Evolutionary conservation across 1,140 invertebrate species (phyloP), one percentile per base, ranked within the genome.

Genomic region (Bombus waltoni): DNA sequence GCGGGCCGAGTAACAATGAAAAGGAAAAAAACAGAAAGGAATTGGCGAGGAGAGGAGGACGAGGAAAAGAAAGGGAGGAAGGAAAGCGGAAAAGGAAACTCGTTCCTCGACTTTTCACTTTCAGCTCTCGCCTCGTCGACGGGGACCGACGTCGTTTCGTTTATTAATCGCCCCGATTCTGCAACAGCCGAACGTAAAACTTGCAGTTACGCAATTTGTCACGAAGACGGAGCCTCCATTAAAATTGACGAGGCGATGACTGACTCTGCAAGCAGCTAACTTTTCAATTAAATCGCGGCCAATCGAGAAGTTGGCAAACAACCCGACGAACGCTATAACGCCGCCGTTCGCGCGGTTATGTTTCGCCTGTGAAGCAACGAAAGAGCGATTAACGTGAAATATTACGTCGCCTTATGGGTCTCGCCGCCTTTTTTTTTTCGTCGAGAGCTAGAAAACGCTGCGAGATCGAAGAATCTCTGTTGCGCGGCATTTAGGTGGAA

Each of bases 181-280:
- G 65, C 76, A 85, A 81, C 66, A 73, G 57, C 32, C 77, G 77
- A 81, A 73, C 40, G 65, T 81, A 72, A 85, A 85, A 73, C 66
- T 85, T 73, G 83, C 42, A 72, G 82, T 70, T 78, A 70, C 82
- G 82, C 82, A 78, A 83, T 83, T 83, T 78, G 75, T 83, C 82
- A 78, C 65, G 65, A 47, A 32, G 28, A 32, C 65, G 44, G n/a
- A n/a, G 47, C 70, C 59, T 47, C n/a, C 59, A 59, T 78, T 83
- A 78, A 78, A 78, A 83, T 83, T 78, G 82, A 78, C 82, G 82
- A 44, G 66, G 74, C 65, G 74, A 71, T 28, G 82, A 78, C 59
- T 78, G 76, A 28, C 59, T 66, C 65, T 13, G 57, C 3, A 57
- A 78, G 44, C 65, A 40, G 65, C 44, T 35, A 68, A 68, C 82